phyloP scores from a whole-genome alignment of 2,113 vertebrate species.

The Neolamprologus tretocephalus region DNA sequence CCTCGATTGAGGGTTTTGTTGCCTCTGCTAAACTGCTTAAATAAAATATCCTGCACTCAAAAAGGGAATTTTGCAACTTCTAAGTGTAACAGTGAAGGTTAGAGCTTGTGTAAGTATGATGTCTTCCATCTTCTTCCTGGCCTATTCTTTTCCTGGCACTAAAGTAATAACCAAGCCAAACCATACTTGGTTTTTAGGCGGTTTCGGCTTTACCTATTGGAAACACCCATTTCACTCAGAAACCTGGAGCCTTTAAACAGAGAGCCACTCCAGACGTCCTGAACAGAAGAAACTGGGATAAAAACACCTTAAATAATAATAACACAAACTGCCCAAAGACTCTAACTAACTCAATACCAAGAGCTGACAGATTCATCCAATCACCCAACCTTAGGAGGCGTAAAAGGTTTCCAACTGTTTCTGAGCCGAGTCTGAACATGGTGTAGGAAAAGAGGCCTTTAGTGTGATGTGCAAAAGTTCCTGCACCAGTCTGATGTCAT shows the following conservation, averaged over 20 bases:
- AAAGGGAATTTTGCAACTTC: not conserved
- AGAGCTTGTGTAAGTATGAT: not conserved
- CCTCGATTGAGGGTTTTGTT: not conserved
- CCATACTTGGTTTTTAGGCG: not conserved
- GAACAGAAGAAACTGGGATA: not conserved
- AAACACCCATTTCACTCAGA: not conserved
- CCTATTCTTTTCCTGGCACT: not conserved
- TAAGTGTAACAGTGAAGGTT: not conserved
- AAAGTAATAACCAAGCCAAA: not conserved
- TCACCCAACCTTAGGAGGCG: not conserved
- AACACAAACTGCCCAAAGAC: not conserved
- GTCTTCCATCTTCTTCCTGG: not conserved
- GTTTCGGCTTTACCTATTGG: not conserved
- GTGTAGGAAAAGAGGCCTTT: not conserved
- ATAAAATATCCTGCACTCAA: not conserved
- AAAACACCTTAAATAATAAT: not conserved
- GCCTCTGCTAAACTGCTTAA: not conserved
- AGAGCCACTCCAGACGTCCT: not conserved
- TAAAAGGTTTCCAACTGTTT: not conserved
- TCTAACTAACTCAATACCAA: not conserved
- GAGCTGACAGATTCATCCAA: not conserved
- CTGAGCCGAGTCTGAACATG: not conserved
- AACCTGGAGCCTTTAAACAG: not conserved
- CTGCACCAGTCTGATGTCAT: not conserved
- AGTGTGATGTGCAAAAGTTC: not conserved